These are phyloP conservation scores for Mastomys coucha DNA, from an alignment of 2,113 vertebrate species.

Conservation along the genomic window DNA sequence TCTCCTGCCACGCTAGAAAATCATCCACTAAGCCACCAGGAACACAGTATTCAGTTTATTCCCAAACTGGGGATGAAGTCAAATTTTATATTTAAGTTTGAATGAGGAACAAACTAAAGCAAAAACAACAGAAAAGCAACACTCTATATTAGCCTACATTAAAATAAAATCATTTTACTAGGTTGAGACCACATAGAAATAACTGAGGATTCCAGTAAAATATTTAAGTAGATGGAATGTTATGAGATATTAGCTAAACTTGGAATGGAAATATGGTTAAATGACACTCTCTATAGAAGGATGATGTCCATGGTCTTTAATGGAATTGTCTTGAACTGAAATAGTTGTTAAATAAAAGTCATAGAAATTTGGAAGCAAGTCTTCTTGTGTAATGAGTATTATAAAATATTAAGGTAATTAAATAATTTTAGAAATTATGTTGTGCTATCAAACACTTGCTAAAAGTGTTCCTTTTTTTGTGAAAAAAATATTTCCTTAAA, in stretches of 20 bases:
- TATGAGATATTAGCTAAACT: neutral
- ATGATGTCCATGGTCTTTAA: neutral
- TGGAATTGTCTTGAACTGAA: neutral
- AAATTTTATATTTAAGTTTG: neutral
- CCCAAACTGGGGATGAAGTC: neutral
- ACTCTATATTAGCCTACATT: neutral
- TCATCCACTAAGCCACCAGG: neutral
- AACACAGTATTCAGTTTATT: neutral
- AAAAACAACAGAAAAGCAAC: neutral
- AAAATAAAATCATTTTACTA: neutral
- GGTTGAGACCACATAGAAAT: neutral
- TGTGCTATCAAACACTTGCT: neutral
- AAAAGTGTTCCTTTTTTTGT: neutral
- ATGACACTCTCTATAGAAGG: neutral
- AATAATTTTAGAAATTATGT: neutral
- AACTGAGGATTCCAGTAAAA: neutral
- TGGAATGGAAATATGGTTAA: neutral
- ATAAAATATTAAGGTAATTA: neutral
- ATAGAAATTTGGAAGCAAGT: neutral
- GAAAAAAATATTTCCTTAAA: neutral
- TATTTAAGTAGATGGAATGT: neutral
- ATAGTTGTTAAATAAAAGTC: neutral
- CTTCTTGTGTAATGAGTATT: neutral
- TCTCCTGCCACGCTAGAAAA: neutral
- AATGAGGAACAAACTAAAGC: neutral